Evolutionary conservation across 2,888 invertebrate genomes (phyloP).

Genomic region (Apodemia hepburni): DNA sequence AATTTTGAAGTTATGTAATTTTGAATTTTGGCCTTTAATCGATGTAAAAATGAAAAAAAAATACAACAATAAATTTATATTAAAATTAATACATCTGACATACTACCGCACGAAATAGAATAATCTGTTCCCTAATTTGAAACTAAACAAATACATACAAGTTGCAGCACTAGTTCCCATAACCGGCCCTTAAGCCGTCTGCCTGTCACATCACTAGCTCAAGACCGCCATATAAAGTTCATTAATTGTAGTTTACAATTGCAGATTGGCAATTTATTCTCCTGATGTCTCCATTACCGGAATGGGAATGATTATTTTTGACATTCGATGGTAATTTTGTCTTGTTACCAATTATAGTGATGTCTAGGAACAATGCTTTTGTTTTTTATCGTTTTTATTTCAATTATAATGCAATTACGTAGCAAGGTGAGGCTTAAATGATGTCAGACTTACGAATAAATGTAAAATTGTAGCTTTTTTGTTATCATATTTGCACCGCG

Average conservation of each 20-base stretch:
- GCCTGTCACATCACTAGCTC: constrained; percentile 50
- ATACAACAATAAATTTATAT: too few species aligned
- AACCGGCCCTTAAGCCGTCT: constrained; percentile 42
- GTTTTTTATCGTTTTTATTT: constrained; percentile 14
- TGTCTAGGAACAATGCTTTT: constrained; percentile 12
- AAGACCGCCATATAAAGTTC: constrained; percentile 49
- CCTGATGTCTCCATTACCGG: constrained; percentile 44
- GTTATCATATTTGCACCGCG: background rate
- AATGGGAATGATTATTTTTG: constrained; percentile 55
- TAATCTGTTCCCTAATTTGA: constrained; percentile 12
- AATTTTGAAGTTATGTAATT: too few species aligned
- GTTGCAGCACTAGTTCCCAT: constrained; percentile 11
- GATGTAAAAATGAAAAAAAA: too few species aligned
- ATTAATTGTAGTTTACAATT: constrained; percentile 66
- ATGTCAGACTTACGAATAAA: background rate
- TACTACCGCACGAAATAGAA: background rate
- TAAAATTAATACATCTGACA: background rate
- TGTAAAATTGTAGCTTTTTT: background rate
- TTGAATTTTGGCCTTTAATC: too few species aligned
- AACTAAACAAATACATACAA: constrained; percentile 10
- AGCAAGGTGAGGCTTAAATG: constrained; percentile 11
- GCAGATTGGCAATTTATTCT: constrained; percentile 65
- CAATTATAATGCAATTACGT: constrained; percentile 12
- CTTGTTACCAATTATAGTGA: constrained; percentile 21
- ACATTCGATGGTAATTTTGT: constrained; percentile 31